These are phyloP conservation scores for Crossocerus cetratus DNA, from an alignment of 2,888 invertebrate genomes.

Conservation along the genomic window DNA sequence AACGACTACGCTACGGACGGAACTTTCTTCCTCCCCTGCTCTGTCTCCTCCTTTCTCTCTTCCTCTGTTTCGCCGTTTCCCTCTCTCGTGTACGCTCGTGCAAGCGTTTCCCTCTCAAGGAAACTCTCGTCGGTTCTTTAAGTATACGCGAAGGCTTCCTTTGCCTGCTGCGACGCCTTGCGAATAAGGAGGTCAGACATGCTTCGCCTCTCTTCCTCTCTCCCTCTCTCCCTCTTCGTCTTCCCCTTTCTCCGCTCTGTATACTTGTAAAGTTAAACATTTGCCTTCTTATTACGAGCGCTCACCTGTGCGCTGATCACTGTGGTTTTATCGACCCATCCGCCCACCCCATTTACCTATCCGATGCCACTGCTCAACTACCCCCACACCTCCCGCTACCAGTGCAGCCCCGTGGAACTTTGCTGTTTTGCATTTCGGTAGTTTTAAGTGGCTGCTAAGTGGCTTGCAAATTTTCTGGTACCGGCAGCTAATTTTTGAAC, in stretches of 20 bases:
- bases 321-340: constrained; percentile 30
- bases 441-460: too few species aligned
- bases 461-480: too few species aligned
- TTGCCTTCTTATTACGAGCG: constrained; percentile 20
- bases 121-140: constrained; percentile 23
- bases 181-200: constrained; percentile 31
- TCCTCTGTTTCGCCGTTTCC: too few species aligned
- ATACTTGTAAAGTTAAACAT: constrained; percentile 45
- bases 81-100: too few species aligned
- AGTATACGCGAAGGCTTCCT: constrained; percentile 40
- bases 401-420: too few species aligned
- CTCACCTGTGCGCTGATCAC: constrained; percentile 32
- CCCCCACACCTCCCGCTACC: too few species aligned
- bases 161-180: constrained; percentile 26
- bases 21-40: constrained; percentile 31
- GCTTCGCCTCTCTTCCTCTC: too few species aligned
- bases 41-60: too few species aligned
- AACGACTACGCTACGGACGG: constrained; percentile 7
- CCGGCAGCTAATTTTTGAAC: too few species aligned
- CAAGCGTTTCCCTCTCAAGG: neutral
- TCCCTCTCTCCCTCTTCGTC: constrained; percentile 10
- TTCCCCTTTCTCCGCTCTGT: constrained; percentile 38
- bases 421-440: too few species aligned
- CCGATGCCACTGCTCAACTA: too few species aligned
- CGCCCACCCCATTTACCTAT: too few species aligned